phyloP scores from a whole-genome alignment of 2,113 vertebrate genomes.

The Glaucidium brasilianum region DNA sequence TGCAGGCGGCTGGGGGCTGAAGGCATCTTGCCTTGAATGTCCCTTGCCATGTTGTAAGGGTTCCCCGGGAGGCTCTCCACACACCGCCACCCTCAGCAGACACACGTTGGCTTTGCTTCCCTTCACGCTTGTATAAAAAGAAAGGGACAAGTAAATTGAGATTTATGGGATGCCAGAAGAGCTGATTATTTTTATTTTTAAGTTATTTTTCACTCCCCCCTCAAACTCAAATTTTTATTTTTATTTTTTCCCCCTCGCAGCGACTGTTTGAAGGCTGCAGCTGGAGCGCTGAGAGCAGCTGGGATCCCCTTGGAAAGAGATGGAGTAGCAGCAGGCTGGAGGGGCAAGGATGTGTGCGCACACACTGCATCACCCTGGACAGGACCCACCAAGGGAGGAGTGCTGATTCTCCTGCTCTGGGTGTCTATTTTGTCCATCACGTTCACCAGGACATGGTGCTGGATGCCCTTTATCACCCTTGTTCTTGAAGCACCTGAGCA shows the following conservation, averaged over 20 bases:
- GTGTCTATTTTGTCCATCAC: not conserved
- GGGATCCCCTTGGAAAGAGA: not conserved
- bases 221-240: not conserved
- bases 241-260: not conserved
- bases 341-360: not conserved
- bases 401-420: not conserved
- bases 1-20: not conserved
- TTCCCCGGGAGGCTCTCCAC: not conserved
- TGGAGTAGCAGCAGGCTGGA: not conserved
- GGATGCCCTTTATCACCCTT: not conserved
- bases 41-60: accelerated
- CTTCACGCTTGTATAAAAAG: not conserved
- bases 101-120: not conserved
- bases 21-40: not conserved
- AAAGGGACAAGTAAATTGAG: constrained; percentile 51
- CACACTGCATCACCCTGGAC: not conserved
- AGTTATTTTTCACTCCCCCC: not conserved
- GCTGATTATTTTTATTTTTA: not conserved
- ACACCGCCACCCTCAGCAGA: not conserved
- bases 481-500: not conserved
- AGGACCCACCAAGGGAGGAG: not conserved
- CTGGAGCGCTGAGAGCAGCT: not conserved
- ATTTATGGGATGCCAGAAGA: constrained; percentile 46
- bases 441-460: accelerated
- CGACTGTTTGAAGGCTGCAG: constrained; percentile 5